Conservation (phyloP, 2,888 invertebrate genomes). For the Epinotia bilunana region DNA sequence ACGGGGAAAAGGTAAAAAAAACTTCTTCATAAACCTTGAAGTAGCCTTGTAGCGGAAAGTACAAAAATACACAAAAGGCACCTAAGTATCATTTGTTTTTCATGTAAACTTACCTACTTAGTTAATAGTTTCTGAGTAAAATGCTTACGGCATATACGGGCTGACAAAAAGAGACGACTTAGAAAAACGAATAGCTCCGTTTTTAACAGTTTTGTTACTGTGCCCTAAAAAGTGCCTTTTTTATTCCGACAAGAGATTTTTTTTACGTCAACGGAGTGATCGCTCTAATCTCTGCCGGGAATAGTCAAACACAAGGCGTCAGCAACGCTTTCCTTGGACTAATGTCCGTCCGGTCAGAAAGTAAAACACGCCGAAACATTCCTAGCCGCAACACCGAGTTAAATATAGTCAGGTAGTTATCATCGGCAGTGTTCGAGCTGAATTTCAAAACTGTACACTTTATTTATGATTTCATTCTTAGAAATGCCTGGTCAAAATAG, state of each 20-base stretch:
- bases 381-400: slow-evolving; percentile 52
- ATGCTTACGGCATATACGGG: no score
- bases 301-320: slow-evolving; percentile 30
- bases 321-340: slow-evolving; percentile 39
- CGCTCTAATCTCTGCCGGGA: background rate
- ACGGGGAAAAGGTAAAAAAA: no score
- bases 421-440: slow-evolving; percentile 49
- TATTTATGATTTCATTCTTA: slow-evolving; percentile 51
- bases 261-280: background rate
- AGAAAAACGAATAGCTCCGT: no score
- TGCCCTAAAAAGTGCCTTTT: background rate
- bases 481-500: slow-evolving; percentile 13
- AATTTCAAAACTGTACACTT: slow-evolving; percentile 53
- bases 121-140: no score
- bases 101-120: no score
- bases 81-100: no score
- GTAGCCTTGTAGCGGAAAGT: no score
- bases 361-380: slow-evolving; percentile 50
- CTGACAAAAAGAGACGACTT: no score
- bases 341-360: slow-evolving; percentile 47
- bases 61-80: no score
- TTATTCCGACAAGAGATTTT: no score
- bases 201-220: background rate
- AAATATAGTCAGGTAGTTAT: slow-evolving; percentile 51
- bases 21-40: no score